Evolutionary conservation across 37 sponge, comb jelly and placozoan genomes (phyloP), one percentile per base, ranked within the genome.

Genomic region (Oopsacas minuta): DNA sequence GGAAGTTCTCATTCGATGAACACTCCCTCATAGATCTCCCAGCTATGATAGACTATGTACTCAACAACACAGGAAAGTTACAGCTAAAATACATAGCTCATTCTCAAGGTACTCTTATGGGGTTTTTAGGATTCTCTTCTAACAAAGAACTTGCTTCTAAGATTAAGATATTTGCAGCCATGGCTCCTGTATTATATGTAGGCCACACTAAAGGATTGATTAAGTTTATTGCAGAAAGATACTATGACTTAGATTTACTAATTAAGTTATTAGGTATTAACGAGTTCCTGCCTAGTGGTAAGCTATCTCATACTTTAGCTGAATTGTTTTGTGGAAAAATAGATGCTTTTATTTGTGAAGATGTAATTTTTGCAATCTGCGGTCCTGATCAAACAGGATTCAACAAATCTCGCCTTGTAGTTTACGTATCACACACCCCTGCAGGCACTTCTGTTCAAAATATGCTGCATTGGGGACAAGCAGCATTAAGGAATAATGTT

Each of bases 51-150:
- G 86, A 91, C 84, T 86, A 92, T 49, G 90, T 87, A 3, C 38
- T 97, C 81, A 51, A 83, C 8, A 81, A 85, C 23, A 87, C 91
- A 37, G 81, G 81, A 1, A 88, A 89, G 39, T 37, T 53, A 37
- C 34, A 92, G 61, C 39, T 92, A 32, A 92, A 85, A 82, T 97
- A 97, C 82, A 91, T 87, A 8, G 94, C 95, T 0, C 96, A 96
- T 86, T 96, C 96, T 12, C 96, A 96, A 87, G 96, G 96, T 0
- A 96, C 96, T 0, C 38, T 91, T 20, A 91, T 96, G 89, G 94
- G 90, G 28, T 96, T 96, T 81, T 89, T 87, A 34, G 96, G 92
- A 15, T 93, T 93, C 89, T 91, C 94, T 12, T 5, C 35, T 42
- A 91, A 90, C 86, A 39, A 84, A 83, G 86, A 75, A 0, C 85